phyloP scores from a whole-genome alignment of 2,113 vertebrate genomes.

The Corythoichthys intestinalis region DNA sequence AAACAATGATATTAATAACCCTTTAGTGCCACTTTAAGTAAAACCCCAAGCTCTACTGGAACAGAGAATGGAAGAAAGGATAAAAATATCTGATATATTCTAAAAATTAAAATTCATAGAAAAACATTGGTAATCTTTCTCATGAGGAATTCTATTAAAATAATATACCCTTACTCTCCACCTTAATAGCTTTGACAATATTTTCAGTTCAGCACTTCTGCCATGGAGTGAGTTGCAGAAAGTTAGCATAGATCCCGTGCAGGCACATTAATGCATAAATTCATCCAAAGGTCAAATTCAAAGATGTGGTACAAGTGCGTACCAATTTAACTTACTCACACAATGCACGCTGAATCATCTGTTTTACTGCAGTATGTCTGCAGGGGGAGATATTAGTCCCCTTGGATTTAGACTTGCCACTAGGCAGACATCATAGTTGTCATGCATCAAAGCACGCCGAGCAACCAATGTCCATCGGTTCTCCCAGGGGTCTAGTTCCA shows the following conservation, averaged over 20 bases:
- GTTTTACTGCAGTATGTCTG: constrained; percentile 76
- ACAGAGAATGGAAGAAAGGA: neutral
- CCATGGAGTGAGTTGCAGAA: neutral
- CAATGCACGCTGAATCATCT: constrained; percentile 30
- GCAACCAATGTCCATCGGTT: constrained; percentile 88
- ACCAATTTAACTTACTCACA: constrained; percentile 25
- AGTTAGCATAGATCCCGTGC: constrained; percentile 7
- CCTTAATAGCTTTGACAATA: neutral
- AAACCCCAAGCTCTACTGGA: too few species aligned
- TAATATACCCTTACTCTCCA: neutral
- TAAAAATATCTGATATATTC: constrained; percentile 35
- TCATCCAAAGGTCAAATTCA: constrained; percentile 30
- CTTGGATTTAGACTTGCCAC: constrained; percentile 91
- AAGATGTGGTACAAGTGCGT: constrained; percentile 35
- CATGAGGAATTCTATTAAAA: neutral
- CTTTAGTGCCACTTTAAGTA: too few species aligned
- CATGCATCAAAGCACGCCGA: constrained; percentile 84
- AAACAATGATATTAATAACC: too few species aligned
- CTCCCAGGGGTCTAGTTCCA: constrained; percentile 88
- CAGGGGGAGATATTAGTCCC: constrained; percentile 87
- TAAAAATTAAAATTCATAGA: neutral
- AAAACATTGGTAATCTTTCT: neutral
- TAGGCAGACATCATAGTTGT: constrained; percentile 92
- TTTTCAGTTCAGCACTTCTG: neutral
- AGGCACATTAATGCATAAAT: constrained; percentile 6